Percentiles rank a stretch among this genome's conserved stretches.
Evolutionary conservation across 2,797 vertebrate genomes (phyloP).

Genomic region (Typhlichthys eigenmanni): DNA sequence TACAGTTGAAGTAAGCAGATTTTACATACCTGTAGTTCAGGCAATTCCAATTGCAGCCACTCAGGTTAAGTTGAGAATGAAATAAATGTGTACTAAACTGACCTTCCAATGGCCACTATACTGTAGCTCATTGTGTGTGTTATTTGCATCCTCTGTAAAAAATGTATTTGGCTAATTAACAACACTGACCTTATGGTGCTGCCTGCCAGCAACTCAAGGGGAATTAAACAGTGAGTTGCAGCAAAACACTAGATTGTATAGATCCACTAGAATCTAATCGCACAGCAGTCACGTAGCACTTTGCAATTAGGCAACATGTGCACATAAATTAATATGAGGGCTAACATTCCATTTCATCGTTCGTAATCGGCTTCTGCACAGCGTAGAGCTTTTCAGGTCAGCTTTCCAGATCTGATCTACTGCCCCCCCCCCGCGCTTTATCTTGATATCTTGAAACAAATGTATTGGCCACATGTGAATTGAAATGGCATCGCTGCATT

Average conservation of each 20-base stretch:
- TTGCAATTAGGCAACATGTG: no score
- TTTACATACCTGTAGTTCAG: conserved; percentile 8
- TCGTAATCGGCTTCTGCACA: background rate
- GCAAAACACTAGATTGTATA: no score
- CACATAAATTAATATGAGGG: no score
- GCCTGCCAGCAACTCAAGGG: no score
- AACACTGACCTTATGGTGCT: no score
- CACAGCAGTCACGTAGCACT: no score
- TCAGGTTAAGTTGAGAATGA: conserved; percentile 21
- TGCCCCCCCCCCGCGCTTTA: conserved; percentile 8
- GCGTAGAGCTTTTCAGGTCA: conserved; percentile 6
- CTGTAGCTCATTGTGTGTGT: no score
- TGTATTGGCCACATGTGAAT: conserved; percentile 15
- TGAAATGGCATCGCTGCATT: conserved; percentile 18
- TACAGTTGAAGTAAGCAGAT: conserved; percentile 14
- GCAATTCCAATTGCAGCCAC: conserved; percentile 11
- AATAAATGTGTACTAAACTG: conserved; percentile 4
- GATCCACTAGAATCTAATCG: no score
- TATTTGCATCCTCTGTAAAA: no score
- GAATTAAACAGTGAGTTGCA: no score
- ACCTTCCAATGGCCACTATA: background rate
- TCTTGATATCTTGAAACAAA: conserved; percentile 23
- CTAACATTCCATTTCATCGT: conserved; percentile 5
- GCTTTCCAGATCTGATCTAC: background rate
- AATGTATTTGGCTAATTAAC: no score